These are phyloP conservation scores for Tinamus major DNA, from an alignment of 2,797 vertebrate species.

Conservation along the genomic window DNA sequence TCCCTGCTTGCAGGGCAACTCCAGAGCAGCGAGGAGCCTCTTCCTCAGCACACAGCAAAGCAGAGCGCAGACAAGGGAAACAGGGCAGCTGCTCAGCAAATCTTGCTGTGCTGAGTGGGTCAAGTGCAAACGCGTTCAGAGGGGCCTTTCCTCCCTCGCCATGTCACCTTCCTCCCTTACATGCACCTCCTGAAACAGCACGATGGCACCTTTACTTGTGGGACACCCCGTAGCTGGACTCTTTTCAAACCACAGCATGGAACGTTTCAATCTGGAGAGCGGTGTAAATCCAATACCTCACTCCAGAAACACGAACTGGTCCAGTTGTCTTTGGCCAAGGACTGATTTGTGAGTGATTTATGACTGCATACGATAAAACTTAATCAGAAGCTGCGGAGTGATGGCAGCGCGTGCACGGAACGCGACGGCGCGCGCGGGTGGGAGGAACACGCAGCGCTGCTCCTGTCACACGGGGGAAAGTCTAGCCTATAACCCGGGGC, in stretches of 20 bases:
- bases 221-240: not conserved
- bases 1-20: not conserved
- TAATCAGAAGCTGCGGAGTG: slow-evolving; percentile 63
- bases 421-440: not conserved
- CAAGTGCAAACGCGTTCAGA: not conserved
- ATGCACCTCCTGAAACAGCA: not conserved
- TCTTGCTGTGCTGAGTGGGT: not conserved
- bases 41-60: not conserved
- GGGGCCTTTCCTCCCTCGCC: not conserved
- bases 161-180: not conserved
- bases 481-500: not conserved
- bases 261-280: not conserved
- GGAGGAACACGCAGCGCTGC: not conserved
- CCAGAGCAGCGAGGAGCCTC: not conserved
- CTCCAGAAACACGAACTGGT: slow-evolving; percentile 27
- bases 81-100: not conserved
- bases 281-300: not conserved
- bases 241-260: not conserved
- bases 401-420: not conserved
- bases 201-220: not conserved
- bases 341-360: slow-evolving; percentile 14
- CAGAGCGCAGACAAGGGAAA: not conserved
- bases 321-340: slow-evolving; percentile 25
- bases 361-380: not conserved
- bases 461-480: not conserved